Percentiles rank a stretch among this genome's conserved stretches.
These are phyloP conservation scores for Amphiprion percula DNA, from an alignment of 2,113 vertebrate genomes.

Conservation along the genomic window DNA sequence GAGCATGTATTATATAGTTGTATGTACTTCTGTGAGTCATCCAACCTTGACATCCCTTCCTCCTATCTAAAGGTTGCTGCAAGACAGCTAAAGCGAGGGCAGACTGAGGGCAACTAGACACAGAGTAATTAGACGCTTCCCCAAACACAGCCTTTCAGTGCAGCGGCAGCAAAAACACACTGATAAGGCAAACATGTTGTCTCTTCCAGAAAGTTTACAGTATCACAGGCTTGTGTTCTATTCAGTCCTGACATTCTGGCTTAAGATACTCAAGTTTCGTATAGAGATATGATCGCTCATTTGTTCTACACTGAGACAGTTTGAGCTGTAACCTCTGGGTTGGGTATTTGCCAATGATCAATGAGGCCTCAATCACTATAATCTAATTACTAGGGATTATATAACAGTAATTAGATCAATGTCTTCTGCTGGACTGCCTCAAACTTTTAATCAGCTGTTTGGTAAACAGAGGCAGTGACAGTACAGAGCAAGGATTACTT, in stretches of 20 bases:
- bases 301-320: slow-evolving; percentile 2
- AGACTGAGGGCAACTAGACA: slow-evolving; percentile 43
- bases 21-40: slow-evolving; percentile 47
- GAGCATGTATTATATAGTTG: slow-evolving; percentile 22
- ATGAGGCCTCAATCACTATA: slow-evolving; percentile 47
- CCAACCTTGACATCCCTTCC: slow-evolving; percentile 68
- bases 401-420: slow-evolving; percentile 51
- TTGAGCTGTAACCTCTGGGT: background rate
- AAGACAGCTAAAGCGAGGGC: slow-evolving; percentile 65
- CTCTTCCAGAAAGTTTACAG: slow-evolving; percentile 12
- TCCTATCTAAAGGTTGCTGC: slow-evolving; percentile 47
- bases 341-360: slow-evolving; percentile 44
- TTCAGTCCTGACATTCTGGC: slow-evolving; percentile 21
- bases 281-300: slow-evolving; percentile 41
- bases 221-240: background rate
- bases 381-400: slow-evolving; percentile 52
- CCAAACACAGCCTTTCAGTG: slow-evolving; percentile 46
- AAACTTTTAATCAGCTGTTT: slow-evolving; percentile 53
- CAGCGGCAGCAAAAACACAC: slow-evolving; percentile 37
- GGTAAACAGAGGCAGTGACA: slow-evolving; percentile 55
- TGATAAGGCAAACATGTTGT: slow-evolving; percentile 38
- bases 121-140: slow-evolving; percentile 60
- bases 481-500: slow-evolving; percentile 51
- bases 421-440: slow-evolving; percentile 24
- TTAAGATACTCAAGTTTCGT: slow-evolving; percentile 43